Evolutionary conservation across 2,888 invertebrate species (phyloP).

Genomic region (Caenorhabditis zanzibari): DNA sequence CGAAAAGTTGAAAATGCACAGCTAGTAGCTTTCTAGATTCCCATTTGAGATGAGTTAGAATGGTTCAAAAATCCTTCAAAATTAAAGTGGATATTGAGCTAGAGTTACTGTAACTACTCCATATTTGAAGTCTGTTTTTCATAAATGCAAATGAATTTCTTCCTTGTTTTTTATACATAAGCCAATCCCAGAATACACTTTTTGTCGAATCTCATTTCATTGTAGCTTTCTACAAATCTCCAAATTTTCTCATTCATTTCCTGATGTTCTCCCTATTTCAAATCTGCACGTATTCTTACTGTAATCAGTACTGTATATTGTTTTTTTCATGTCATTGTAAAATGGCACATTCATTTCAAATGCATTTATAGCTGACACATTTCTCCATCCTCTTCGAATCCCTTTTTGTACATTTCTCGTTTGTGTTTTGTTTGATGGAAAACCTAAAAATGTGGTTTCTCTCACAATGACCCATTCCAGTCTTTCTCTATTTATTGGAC

Average conservation of each 20-base stretch:
- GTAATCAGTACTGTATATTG: background rate
- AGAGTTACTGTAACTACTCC: too few relatives aligned
- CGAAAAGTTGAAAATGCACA: constrained; percentile 38
- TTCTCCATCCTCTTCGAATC: background rate
- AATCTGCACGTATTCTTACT: constrained; percentile 2
- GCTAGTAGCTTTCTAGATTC: background rate
- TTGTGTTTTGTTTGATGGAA: constrained; percentile 15
- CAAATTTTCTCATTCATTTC: background rate
- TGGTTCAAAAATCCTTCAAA: too few relatives aligned
- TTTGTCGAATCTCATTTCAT: background rate
- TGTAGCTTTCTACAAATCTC: background rate
- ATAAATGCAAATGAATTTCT: background rate
- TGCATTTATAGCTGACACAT: constrained; percentile 17
- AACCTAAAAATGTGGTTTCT: constrained; percentile 3
- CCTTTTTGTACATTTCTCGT: background rate
- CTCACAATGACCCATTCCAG: background rate
- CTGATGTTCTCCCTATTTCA: background rate
- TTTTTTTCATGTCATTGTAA: background rate
- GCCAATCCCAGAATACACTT: background rate
- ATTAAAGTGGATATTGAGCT: too few relatives aligned
- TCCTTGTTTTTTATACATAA: background rate
- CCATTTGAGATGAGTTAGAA: background rate
- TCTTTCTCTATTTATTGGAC: constrained; percentile 5
- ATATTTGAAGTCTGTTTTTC: background rate
- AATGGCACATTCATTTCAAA: constrained; percentile 34